These are phyloP conservation scores for Gambusia holbrooki DNA, from an alignment of 2,113 vertebrate genomes.

Conservation along the genomic window DNA sequence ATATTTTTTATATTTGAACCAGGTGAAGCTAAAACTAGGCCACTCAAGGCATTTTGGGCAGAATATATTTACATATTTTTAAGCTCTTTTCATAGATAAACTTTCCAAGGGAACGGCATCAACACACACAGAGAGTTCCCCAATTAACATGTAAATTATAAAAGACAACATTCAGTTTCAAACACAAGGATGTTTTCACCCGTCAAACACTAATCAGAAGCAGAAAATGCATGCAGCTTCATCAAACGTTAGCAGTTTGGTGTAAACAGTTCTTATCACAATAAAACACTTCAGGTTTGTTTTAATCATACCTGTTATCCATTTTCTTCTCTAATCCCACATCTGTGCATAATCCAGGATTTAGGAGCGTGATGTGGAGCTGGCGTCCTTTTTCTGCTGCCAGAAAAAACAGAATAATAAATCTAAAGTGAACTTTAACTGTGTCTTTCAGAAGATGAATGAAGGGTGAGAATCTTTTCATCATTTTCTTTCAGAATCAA, in stretches of 20 bases:
- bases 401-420: not conserved
- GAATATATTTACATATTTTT: too few species aligned
- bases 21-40: too few species aligned
- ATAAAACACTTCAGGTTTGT: not conserved
- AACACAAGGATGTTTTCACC: not conserved
- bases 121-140: too few species aligned
- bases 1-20: too few species aligned
- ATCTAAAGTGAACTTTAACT: slow-evolving; percentile 5
- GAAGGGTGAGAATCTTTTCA: not conserved
- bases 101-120: too few species aligned
- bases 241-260: not conserved
- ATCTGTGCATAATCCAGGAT: slow-evolving; percentile 4
- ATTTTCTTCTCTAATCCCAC: slow-evolving; percentile 1
- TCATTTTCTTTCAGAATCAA: not conserved
- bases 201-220: not conserved
- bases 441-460: slow-evolving; percentile 11
- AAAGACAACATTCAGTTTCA: not conserved
- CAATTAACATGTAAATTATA: too few species aligned
- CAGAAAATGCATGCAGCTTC: not conserved
- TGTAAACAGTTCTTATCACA: not conserved
- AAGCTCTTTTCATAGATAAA: too few species aligned
- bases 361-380: not conserved
- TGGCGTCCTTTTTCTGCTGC: not conserved
- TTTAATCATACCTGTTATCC: not conserved
- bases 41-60: too few species aligned